Percentiles rank a stretch among this genome's conserved stretches.
Conservation (phyloP, 2,888 invertebrate species). For the Catocala fraxini region DNA sequence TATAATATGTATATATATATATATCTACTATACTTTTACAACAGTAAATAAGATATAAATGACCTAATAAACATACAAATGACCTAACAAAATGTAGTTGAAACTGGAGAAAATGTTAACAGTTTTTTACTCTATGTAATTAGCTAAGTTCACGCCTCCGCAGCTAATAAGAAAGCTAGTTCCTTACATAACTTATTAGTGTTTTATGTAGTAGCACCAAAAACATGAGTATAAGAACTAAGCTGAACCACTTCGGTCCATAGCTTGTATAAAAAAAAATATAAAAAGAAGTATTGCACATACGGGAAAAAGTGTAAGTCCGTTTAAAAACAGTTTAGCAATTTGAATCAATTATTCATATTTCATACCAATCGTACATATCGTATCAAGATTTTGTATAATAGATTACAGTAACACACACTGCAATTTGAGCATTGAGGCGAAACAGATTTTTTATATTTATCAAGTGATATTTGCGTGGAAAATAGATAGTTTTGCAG, state of each 20-base stretch:
- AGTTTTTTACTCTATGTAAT: not conserved
- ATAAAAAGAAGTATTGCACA: not conserved
- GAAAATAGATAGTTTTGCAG: no score
- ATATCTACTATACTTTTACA: no score
- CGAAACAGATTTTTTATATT: not conserved
- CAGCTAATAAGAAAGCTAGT: conserved; percentile 19
- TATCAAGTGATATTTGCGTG: no score
- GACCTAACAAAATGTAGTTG: no score
- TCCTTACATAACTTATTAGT: conserved; percentile 13
- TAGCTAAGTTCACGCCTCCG: not conserved
- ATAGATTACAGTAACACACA: conserved; percentile 25
- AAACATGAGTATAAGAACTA: conserved; percentile 25
- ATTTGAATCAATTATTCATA: conserved; percentile 28
- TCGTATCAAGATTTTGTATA: conserved; percentile 30
- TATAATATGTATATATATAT: no score
- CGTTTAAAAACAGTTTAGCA: conserved; percentile 22
- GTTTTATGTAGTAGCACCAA: conserved; percentile 17
- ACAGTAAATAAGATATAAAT: no score
- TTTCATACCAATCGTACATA: conserved; percentile 28
- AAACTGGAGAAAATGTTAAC: no score
- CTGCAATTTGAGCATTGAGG: conserved; percentile 11
- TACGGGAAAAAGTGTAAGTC: not conserved
- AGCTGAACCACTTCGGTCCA: conserved; percentile 22
- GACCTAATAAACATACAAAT: no score
- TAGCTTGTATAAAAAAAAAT: conserved; percentile 19